Conservation (phyloP, 1,140 invertebrate genomes). For the Capitella teleta region DNA sequence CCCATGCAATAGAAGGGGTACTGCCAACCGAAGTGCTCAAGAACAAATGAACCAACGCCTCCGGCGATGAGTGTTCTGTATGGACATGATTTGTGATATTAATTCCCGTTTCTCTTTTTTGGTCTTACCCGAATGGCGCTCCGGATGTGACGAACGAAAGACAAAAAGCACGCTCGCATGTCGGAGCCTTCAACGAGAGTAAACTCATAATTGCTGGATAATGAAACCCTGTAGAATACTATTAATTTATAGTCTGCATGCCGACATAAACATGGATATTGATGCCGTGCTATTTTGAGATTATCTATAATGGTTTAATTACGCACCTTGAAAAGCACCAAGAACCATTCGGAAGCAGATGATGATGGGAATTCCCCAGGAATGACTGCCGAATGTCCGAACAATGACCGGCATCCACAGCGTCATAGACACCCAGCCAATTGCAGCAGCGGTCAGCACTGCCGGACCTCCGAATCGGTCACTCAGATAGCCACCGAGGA, state of each 20-base stretch:
- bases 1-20: constrained; percentile 58
- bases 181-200: constrained; percentile 54
- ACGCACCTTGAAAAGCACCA: constrained; percentile 57
- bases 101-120: not conserved
- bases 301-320: too few species aligned
- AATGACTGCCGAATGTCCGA: constrained; percentile 46
- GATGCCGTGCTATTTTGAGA: too few species aligned
- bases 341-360: constrained; percentile 52
- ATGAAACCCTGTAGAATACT: constrained; percentile 50
- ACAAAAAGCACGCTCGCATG: constrained; percentile 56
- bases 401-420: constrained; percentile 57
- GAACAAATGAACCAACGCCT: constrained; percentile 55
- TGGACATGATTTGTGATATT: constrained; percentile 17
- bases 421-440: constrained; percentile 57
- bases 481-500: constrained; percentile 56
- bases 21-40: constrained; percentile 58
- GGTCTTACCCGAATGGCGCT: constrained; percentile 42
- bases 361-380: constrained; percentile 50
- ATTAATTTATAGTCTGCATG: too few species aligned
- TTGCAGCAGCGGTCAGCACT: constrained; percentile 53
- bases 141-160: constrained; percentile 58
- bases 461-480: constrained; percentile 58
- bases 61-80: constrained; percentile 57
- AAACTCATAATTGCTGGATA: constrained; percentile 62
- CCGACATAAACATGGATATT: too few species aligned